Evolutionary conservation across 2,797 vertebrate genomes (phyloP).

Genomic region (Falco biarmicus): DNA sequence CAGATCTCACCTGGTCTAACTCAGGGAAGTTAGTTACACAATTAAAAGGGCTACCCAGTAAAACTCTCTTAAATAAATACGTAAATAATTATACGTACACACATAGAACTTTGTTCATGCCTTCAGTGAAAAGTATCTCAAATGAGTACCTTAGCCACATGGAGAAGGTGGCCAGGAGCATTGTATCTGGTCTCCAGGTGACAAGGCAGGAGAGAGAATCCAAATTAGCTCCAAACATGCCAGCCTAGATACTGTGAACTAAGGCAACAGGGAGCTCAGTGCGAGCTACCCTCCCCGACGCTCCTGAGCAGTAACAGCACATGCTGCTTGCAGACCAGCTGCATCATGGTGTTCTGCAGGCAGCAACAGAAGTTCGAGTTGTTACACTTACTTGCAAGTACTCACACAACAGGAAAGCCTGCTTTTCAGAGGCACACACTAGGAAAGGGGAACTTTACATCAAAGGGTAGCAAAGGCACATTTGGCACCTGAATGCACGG

Average conservation of each 20-base stretch:
- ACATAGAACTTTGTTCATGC: background rate
- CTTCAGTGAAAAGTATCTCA: background rate
- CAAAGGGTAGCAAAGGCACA: background rate
- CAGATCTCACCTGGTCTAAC: background rate
- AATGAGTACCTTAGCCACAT: fast-evolving
- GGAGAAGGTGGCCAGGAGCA: background rate
- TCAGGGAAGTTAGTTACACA: background rate
- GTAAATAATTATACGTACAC: fast-evolving
- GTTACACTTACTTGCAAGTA: background rate
- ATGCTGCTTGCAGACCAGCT: background rate
- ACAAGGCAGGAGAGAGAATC: background rate
- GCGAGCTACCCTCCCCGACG: background rate
- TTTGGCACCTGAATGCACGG: background rate
- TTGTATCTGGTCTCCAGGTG: background rate
- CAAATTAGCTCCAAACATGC: background rate
- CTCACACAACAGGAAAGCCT: background rate
- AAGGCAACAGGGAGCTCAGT: background rate
- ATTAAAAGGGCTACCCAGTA: background rate
- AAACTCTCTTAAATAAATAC: background rate
- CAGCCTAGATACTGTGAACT: background rate
- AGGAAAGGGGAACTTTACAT: background rate
- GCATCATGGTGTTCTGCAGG: background rate
- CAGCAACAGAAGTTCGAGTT: background rate
- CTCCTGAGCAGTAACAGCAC: fast-evolving
- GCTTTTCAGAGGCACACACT: background rate